Evolutionary conservation across 2,888 invertebrate genomes (phyloP).

Genomic region (Meiosimyza decipiens): DNA sequence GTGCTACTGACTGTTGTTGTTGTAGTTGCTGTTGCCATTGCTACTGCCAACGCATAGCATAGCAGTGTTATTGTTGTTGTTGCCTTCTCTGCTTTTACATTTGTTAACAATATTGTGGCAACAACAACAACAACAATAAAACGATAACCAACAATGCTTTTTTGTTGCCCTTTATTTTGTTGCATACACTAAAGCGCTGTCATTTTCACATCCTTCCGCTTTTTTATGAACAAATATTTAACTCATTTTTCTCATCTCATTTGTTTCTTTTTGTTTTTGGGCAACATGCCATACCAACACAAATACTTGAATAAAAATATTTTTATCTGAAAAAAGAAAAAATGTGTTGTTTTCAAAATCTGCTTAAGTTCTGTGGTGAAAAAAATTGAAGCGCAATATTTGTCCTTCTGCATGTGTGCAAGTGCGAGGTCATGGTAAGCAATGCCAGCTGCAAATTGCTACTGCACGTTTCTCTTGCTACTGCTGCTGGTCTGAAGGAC

Average conservation of each 20-base stretch:
- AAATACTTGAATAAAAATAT: neutral
- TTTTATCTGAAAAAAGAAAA: conserved; percentile 7
- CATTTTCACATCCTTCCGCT: conserved; percentile 32
- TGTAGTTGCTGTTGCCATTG: neutral
- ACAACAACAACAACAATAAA: too few relatives aligned
- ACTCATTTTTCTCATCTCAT: too few relatives aligned
- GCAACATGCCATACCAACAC: conserved; percentile 21
- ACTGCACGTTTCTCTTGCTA: neutral
- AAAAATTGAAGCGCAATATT: conserved; percentile 2
- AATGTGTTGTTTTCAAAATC: conserved; percentile 20
- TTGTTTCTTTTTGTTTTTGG: conserved; percentile 3
- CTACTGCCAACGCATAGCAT: neutral
- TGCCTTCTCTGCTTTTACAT: too few relatives aligned
- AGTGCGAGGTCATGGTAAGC: conserved; percentile 28
- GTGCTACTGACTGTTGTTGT: conserved; percentile 14
- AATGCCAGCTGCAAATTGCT: neutral
- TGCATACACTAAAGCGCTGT: conserved; percentile 31
- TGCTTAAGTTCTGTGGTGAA: neutral
- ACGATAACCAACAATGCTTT: neutral
- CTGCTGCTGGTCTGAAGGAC: conserved; percentile 5
- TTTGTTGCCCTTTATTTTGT: conserved; percentile 4
- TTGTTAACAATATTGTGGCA: too few relatives aligned
- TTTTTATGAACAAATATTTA: neutral
- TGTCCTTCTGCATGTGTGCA: conserved; percentile 1
- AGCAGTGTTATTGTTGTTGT: too few relatives aligned